Evolutionary conservation across 2,113 vertebrate species (phyloP), one percentile per base, ranked within the genome.

Genomic region (Poecile atricapillus): DNA sequence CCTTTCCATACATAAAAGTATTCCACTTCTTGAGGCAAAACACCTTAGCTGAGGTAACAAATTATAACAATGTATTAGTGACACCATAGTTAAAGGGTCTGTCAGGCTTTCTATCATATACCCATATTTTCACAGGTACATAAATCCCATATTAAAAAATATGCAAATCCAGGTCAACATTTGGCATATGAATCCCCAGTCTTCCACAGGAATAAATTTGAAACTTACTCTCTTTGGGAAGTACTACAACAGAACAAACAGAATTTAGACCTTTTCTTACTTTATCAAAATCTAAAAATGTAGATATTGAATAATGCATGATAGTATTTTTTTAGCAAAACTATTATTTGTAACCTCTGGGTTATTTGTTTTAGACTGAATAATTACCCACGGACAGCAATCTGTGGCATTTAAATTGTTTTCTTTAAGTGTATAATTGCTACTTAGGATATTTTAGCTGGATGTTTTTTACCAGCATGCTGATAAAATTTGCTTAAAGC

Each of bases 1-100:
- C 92, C 96, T 96, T 97, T 95, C 90, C 82, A 89, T 37, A 96
- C 35, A 96, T 81, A 94, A 84, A 96, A 92, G 62, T 89, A 96
- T 96, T 97, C 79, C 41, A 96, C 91, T 62, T 96, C 89, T 96
- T 22, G 49, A 88, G 92, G 89, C 74, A 94, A 97, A 97, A 96
- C 67, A 97, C 91, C 89, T 97, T 94, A 25, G 30, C 90, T 88
- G 69, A 97, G 37, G 87, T 95, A 97, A 96, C 76, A 96, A 96
- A 98, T 97, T 97, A 97, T 49, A 59, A 52, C 62, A 62, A 58
- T 16, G 6, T 87, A 73, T 82, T 83, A 92, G 49, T 96, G 87
- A 96, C 88, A 97, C 64, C 31, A 43, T 47, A 93, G 71, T 95
- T 92, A 95, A 96, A 88, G 67, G 46, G 67, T 94, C 77, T 96